Percentiles rank a stretch among this genome's conserved stretches.
phyloP scores from a whole-genome alignment of 2,888 invertebrate species.

The Hydroisotoma schaefferi region DNA sequence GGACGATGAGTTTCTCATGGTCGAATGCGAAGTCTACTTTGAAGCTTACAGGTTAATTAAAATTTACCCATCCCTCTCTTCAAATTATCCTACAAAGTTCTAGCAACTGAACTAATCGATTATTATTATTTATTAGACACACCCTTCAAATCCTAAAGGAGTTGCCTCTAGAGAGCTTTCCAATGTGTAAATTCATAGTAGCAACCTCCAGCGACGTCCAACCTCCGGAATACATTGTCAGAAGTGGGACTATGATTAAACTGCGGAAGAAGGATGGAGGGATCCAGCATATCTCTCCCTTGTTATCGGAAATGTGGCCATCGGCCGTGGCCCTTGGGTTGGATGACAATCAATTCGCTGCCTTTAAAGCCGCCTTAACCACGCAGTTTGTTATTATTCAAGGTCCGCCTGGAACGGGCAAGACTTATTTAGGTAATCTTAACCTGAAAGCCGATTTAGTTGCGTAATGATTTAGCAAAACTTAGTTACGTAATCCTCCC shows the following conservation, averaged over 20 bases:
- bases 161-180: slow-evolving; percentile 59
- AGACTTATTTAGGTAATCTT: slow-evolving; percentile 51
- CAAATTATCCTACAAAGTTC: neutral
- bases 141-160: slow-evolving; percentile 56
- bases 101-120: neutral
- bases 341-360: slow-evolving; percentile 65
- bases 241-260: too few species aligned
- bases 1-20: slow-evolving; percentile 60
- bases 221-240: slow-evolving; percentile 53
- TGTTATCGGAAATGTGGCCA: slow-evolving; percentile 55
- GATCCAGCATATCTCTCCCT: slow-evolving; percentile 15
- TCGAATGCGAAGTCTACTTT: slow-evolving; percentile 74
- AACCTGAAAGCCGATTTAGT: too few species aligned
- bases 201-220: slow-evolving; percentile 52
- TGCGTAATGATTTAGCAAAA: too few species aligned
- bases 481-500: too few species aligned
- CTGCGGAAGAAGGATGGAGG: neutral
- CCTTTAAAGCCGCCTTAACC: slow-evolving; percentile 65
- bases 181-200: slow-evolving; percentile 67
- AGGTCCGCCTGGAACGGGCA: slow-evolving; percentile 61
- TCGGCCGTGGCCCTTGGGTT: slow-evolving; percentile 55
- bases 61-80: neutral
- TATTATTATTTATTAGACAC: slow-evolving; percentile 31
- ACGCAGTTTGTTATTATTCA: slow-evolving; percentile 74
- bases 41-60: slow-evolving; percentile 70